These are phyloP conservation scores for Mesembrinibis cayennensis DNA, from an alignment of 2,113 vertebrate genomes.

Conservation along the genomic window DNA sequence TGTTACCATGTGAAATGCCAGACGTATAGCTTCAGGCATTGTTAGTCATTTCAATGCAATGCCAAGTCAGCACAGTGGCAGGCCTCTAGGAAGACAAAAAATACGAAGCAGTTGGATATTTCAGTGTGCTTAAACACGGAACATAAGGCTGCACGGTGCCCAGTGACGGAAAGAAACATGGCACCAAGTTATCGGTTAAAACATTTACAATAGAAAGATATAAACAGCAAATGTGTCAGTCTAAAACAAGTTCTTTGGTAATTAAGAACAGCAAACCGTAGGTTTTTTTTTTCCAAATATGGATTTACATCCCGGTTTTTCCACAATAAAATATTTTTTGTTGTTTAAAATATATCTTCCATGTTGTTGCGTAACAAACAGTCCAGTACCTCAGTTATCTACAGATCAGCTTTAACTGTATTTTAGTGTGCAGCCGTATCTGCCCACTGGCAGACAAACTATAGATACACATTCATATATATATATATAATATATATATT, in stretches of 20 bases:
- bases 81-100: slow-evolving; percentile 77
- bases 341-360: slow-evolving; percentile 62
- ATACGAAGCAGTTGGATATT: slow-evolving; percentile 48
- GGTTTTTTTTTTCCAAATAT: slow-evolving; percentile 57
- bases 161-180: slow-evolving; percentile 68
- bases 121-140: slow-evolving; percentile 73
- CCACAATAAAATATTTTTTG: slow-evolving; percentile 83
- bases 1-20: not conserved
- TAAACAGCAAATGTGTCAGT: slow-evolving; percentile 75
- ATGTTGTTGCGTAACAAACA: slow-evolving; percentile 63
- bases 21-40: slow-evolving; percentile 39
- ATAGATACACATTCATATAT: slow-evolving; percentile 76
- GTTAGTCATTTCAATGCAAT: not conserved
- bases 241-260: slow-evolving; percentile 93
- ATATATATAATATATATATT: slow-evolving; percentile 56
- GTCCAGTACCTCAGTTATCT: slow-evolving; percentile 80
- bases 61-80: slow-evolving; percentile 78
- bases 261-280: slow-evolving; percentile 83
- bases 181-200: slow-evolving; percentile 76
- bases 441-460: slow-evolving; percentile 69
- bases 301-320: slow-evolving; percentile 63
- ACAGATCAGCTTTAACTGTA: slow-evolving; percentile 68
- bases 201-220: slow-evolving; percentile 71
- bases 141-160: slow-evolving; percentile 72
- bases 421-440: slow-evolving; percentile 72